These are phyloP conservation scores for Limonius californicus DNA, from an alignment of 1,140 invertebrate species.

Conservation along the genomic window DNA sequence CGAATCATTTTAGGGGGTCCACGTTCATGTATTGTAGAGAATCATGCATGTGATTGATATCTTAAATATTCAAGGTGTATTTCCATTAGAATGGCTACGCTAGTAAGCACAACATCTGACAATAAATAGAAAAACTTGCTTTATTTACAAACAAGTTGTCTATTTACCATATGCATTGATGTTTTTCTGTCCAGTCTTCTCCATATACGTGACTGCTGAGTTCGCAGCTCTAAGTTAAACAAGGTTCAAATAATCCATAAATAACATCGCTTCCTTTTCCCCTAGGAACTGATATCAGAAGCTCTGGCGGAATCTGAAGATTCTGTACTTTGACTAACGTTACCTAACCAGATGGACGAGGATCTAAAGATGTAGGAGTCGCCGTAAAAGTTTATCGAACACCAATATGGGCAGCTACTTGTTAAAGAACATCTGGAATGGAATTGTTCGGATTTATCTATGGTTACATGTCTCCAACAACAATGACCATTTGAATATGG, in stretches of 20 bases:
- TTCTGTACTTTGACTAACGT: constrained; percentile 11
- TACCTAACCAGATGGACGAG: neutral
- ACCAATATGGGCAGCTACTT: neutral
- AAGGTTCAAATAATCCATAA: constrained; percentile 32
- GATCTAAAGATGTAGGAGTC: constrained; percentile 25
- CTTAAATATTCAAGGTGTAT: too few species aligned
- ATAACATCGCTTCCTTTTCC: constrained; percentile 26
- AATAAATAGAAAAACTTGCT: neutral
- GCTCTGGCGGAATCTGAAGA: neutral
- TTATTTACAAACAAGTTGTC: constrained; percentile 31
- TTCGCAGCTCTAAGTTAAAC: constrained; percentile 22
- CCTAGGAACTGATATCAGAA: neutral
- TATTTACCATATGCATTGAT: constrained; percentile 28
- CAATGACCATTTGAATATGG: too few species aligned
- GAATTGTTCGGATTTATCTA: neutral
- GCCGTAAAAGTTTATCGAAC: constrained; percentile 23
- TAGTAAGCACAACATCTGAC: too few species aligned
- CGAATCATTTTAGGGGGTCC: too few species aligned
- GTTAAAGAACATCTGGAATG: neutral
- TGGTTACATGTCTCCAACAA: too few species aligned
- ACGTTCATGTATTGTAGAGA: too few species aligned
- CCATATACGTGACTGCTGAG: constrained; percentile 23
- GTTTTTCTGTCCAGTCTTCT: constrained; percentile 23
- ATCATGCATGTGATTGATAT: too few species aligned
- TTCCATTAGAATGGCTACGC: too few species aligned